Evolutionary conservation across 2,113 vertebrate genomes (phyloP), one percentile per base, ranked within the genome.

Genomic region (Chloebia gouldiae): DNA sequence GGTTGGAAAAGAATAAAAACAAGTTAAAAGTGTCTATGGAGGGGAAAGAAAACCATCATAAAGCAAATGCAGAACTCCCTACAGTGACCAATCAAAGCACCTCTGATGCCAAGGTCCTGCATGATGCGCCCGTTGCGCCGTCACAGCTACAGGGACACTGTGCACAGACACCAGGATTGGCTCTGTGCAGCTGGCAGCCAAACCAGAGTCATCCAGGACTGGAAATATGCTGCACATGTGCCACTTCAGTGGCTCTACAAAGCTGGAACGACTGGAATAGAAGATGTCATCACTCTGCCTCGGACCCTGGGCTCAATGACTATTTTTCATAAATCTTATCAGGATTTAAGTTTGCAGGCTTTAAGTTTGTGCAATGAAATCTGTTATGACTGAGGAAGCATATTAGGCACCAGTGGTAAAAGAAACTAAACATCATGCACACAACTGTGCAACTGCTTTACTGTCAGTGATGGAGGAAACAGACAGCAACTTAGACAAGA

Each of bases 361-460:
- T 59, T 64, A 60, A 40, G 56, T 19, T 42, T 57, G 28, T 49
- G 60, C 59, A 64, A 19, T 16, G 20, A 86, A 14, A 37, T 31
- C 12, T 66, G 21, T 16, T 31, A 5, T 19, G 68, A 90, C 37
- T 40, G 94, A 91, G 40, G 44, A 90, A 93, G 86, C 13, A 17
- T 9, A 35, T 70, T 24, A 90, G 54, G 65, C 54, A 81, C n/a
- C 33, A 89, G 81, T 35, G 86, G 76, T 30, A 77, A 87, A 81
- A 95, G 78, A 92, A 92, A 84, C 70, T 83, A 95, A 94, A 75
- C 39, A 79, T 86, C 82, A 87, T 19, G 50, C 54, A 88, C 49
- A 19, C 40, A 70, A 96, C 42, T 56, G 56, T 68, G 71, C 56
- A 88, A 53, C 22, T 85, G 60, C 81, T 91, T 76, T 54, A 40